A percentile compares a stretch with the other conserved stretches of the same genome.
phyloP scores from a whole-genome alignment of 2,797 vertebrate genomes.

The Phrynocephalus forsythii region DNA sequence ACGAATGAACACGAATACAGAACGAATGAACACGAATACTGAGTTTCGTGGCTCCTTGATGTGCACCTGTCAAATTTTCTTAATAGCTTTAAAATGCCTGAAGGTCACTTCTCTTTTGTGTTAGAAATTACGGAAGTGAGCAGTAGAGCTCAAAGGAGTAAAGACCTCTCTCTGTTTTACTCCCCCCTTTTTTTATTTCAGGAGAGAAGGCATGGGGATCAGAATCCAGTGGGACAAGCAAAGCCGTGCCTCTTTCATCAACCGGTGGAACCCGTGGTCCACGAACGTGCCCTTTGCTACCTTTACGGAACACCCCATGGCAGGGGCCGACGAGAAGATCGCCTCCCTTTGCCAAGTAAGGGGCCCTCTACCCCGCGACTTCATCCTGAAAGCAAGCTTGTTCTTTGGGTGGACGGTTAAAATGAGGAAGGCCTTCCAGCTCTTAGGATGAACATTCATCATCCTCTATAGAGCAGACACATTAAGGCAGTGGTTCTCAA shows the following conservation, averaged over 20 bases:
- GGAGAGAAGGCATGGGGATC: conserved; percentile 90
- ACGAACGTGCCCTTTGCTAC: conserved; percentile 92
- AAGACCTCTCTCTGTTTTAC: too few relatives aligned
- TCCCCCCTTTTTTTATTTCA: conserved; percentile 53
- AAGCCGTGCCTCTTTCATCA: conserved; percentile 89
- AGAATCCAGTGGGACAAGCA: conserved; percentile 96
- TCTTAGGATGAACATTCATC: too few relatives aligned
- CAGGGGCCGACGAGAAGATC: conserved; percentile 90
- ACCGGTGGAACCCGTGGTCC: conserved; percentile 97
- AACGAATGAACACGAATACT: not conserved
- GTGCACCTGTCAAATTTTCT: too few relatives aligned
- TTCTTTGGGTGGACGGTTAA: too few relatives aligned
- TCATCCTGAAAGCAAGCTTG: too few relatives aligned
- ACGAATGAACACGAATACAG: too few relatives aligned
- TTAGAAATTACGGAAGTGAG: too few relatives aligned
- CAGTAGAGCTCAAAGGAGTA: too few relatives aligned
- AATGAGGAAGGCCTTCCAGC: too few relatives aligned
- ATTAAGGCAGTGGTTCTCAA: too few relatives aligned
- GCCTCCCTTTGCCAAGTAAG: conserved; percentile 91
- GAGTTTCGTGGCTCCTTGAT: not conserved
- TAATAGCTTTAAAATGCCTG: not conserved
- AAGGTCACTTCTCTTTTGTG: too few relatives aligned
- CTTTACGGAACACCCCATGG: conserved; percentile 94
- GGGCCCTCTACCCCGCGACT: not conserved
- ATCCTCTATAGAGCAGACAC: too few relatives aligned